A percentile compares a stretch with the other conserved stretches of the same genome.
Conservation (phyloP, 2,888 invertebrate species). For the Eristalis arbustorum region DNA sequence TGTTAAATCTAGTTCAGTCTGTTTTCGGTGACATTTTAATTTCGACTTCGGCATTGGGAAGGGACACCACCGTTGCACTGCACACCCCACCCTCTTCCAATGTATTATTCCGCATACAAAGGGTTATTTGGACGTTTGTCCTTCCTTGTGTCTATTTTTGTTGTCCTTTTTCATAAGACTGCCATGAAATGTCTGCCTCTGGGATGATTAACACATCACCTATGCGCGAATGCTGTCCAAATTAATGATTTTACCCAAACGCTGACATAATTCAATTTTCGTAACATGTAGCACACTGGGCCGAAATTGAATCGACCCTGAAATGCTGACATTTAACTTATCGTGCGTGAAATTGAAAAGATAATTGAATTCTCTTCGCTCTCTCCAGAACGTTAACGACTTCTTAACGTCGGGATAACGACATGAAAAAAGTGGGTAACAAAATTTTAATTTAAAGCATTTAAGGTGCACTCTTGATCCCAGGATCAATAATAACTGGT, state of each 20-base stretch:
- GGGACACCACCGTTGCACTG: slow-evolving; percentile 6
- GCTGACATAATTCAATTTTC: slow-evolving; percentile 30
- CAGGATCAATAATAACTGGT: slow-evolving; percentile 43
- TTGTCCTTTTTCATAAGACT: slow-evolving; percentile 1
- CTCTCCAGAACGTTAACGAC: background rate
- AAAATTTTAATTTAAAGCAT: background rate
- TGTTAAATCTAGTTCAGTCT: slow-evolving; percentile 38
- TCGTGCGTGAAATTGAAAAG: slow-evolving; percentile 52
- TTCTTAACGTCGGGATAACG: too few species aligned
- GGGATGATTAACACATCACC: background rate
- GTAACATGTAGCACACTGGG: slow-evolving; percentile 24
- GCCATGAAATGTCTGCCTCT: background rate
- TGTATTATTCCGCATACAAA: slow-evolving; percentile 25
- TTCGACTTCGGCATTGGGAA: slow-evolving; percentile 56
- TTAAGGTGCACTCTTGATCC: background rate
- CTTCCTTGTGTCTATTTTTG: slow-evolving; percentile 43
- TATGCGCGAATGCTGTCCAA: background rate
- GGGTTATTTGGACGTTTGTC: slow-evolving; percentile 32
- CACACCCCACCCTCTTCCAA: background rate
- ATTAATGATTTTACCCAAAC: background rate
- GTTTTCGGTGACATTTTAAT: slow-evolving; percentile 66
- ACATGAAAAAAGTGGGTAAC: too few species aligned
- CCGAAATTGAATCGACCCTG: slow-evolving; percentile 47
- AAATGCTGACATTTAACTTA: slow-evolving; percentile 24
- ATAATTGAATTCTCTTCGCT: slow-evolving; percentile 62